Evolutionary conservation across 1,140 invertebrate species (phyloP), one percentile per base, ranked within the genome.

Genomic region (Heliothis subflexa): DNA sequence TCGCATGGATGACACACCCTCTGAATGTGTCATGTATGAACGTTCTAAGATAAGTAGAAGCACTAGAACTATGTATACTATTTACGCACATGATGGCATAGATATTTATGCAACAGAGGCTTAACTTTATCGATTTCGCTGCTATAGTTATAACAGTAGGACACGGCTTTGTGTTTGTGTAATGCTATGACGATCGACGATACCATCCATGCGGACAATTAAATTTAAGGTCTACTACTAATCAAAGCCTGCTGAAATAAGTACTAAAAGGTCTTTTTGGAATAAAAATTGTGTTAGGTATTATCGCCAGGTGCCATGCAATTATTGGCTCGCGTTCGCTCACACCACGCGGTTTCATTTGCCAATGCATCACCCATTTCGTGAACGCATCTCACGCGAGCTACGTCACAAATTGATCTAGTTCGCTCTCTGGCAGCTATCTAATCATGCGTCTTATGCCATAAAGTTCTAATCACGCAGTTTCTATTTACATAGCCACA

Each of bases 1-100:
- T 80, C 45, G 77, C 75, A 50, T 78, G 77, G 66, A 18, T 62
- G 81, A 81, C 83, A 86, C 85, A 84, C 83, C 83, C 83, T 80
- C 79, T 25, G 54, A 14, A 33, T 77, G 62, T 28, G 74, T 77
- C 74, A 77, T 77, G 18, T 40, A 40, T 25, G 18, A 55, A 18
- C n/a, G 25, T 62, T 75, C 62, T n/a, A 3, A 62, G 61, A 64
- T 64, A 64, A 64, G 61, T 64, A 64, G 18, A 40, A 40, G 33
- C 10, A 25, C 18, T 25, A 57, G 25, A 57, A 57, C 55, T 7
- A 9, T 40, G 33, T 40, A 9, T 9, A 47, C 61, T 9, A 12
- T 45, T 13, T 33, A 16, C 16, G 59, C 59, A 45, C 28, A 62
- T 64, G n/a, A 18, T 64, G 14, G 47, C 16, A 25, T 25, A 18